Evolutionary conservation across 2,113 vertebrate species (phyloP).

Genomic region (Narcine bancroftii): DNA sequence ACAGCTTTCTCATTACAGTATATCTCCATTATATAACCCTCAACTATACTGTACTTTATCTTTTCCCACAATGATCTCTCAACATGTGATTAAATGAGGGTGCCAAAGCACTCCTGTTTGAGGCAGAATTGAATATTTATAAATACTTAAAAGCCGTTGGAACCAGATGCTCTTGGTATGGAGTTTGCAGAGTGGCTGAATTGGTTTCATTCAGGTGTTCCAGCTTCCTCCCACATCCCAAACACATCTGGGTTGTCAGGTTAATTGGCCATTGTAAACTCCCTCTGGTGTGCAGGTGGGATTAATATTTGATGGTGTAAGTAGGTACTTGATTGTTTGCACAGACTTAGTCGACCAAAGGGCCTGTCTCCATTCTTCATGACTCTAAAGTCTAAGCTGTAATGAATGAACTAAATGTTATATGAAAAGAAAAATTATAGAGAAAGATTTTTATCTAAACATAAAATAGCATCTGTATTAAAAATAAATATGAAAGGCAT

Average conservation of each 20-base stretch:
- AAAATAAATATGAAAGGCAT: background rate
- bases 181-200: no score
- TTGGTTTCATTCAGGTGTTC: no score
- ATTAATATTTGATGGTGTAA: no score
- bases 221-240: no score
- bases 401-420: background rate
- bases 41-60: background rate
- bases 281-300: no score
- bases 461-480: no score
- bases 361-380: no score
- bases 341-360: no score
- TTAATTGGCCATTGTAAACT: no score
- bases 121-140: background rate
- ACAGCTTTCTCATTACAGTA: background rate
- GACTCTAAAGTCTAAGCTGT: background rate
- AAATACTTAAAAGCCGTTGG: background rate
- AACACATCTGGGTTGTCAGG: no score
- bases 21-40: background rate
- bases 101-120: background rate
- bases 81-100: background rate
- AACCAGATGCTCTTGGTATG: background rate
- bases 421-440: background rate
- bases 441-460: background rate
- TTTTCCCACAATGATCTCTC: background rate
- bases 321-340: no score